Base-by-base conservation (phyloP, 2,797 vertebrate genomes). In the Acropternis orthonyx region DNA sequence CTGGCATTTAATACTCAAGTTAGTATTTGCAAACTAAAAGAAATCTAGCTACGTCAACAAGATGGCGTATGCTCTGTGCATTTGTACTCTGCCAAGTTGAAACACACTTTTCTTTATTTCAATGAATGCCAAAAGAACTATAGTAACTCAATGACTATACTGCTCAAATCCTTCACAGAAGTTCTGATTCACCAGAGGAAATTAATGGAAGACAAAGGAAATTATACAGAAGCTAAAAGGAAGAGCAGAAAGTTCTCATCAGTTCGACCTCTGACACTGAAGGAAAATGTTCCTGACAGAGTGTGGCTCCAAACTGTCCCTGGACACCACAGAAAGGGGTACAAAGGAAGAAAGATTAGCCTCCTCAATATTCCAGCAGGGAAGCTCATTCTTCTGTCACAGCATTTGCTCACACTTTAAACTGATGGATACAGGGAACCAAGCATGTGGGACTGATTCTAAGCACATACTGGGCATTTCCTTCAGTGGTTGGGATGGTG, bases 21-120 rank as follows among this genome's bases (percentile, higher is more conserved):
- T 79, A 79, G 43, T 92, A 95, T 89, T 94, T 94, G 59, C 74
- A 95, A 95, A 94, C 63, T 87, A 52, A 87, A 91, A 63, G 56
- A 93, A 89, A 69, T 59, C 81, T 46, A 96, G 67, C 67, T 93
- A 82, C 44, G 93, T 92, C 94, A 92, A 91, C 48, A 93, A 87
- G 58, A 76, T 92, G 43, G 63, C 91, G 89, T 92, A 91, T 74
- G 75, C 59, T 59, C 74, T 76, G 32, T 85, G 55, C 63, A 63
- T 89, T 89, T 92, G 26, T 59, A 85, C 52, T 30, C 4, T 79
- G 78, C 95, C 81, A 89, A 55, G 56, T 36, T 92, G 34, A 28
- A 82, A 87, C 43, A 76, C 18, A 12, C 36, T 5, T 51, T 43
- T 49, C 16, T 82, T 39, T 76, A 72, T 82, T 85, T 85, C 67